Evolutionary conservation across 2,888 invertebrate species (phyloP).

Genomic region (Charanyca ferruginea): DNA sequence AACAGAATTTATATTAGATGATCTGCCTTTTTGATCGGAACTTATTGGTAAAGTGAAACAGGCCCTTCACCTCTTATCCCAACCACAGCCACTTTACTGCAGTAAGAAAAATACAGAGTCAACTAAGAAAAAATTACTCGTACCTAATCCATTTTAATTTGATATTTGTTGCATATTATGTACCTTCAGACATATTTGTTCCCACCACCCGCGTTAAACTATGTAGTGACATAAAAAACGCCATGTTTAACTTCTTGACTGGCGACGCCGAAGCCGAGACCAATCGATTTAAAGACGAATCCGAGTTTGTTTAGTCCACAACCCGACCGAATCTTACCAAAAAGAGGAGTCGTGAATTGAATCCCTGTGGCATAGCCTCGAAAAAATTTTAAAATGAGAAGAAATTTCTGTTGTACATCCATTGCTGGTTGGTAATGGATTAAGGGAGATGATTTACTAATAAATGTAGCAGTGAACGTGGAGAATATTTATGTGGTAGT

Average conservation of each 20-base stretch:
- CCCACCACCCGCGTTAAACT: slow-evolving; percentile 69
- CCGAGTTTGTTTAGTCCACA: slow-evolving; percentile 86
- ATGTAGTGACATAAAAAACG: slow-evolving; percentile 60
- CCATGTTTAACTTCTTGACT: slow-evolving; percentile 71
- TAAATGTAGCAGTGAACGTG: slow-evolving; percentile 66
- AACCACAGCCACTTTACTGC: background rate
- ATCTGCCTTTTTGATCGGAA: no score
- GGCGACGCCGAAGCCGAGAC: slow-evolving; percentile 73
- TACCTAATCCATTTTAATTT: slow-evolving; percentile 50
- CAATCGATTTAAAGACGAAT: slow-evolving; percentile 85
- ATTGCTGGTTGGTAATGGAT: slow-evolving; percentile 59
- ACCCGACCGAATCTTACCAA: slow-evolving; percentile 83
- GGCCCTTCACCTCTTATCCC: background rate
- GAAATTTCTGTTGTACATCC: slow-evolving; percentile 27
- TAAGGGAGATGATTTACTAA: background rate
- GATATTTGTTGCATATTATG: slow-evolving; percentile 44
- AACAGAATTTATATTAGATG: no score
- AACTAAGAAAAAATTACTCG: slow-evolving; percentile 2
- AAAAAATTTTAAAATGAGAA: slow-evolving; percentile 21
- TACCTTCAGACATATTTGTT: slow-evolving; percentile 57
- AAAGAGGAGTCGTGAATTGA: slow-evolving; percentile 88
- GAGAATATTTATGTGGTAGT: slow-evolving; percentile 5
- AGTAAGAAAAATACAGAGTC: background rate
- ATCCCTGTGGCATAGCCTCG: slow-evolving; percentile 70
- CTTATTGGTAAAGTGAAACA: background rate